Base-by-base conservation (phyloP, 1,140 invertebrate genomes). In the Dendroctonus valens region DNA sequence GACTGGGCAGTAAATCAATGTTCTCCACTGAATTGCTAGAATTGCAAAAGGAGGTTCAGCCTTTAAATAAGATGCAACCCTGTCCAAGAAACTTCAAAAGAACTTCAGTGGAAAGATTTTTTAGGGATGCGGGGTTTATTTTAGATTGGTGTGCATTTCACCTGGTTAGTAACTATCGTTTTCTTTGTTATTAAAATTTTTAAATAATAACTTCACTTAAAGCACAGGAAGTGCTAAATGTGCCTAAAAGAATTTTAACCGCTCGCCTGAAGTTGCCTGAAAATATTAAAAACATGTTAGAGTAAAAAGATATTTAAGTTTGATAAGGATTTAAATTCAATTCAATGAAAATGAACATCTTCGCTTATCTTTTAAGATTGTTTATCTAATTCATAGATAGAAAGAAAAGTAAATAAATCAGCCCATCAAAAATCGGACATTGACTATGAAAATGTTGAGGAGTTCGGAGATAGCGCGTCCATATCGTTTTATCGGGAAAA, bases 121-220 rank as follows among this genome's bases (percentile, higher is more conserved):
- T 96, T 77, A 82, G 91, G 69, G 85, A 89, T 62, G 85, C 87
- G 14, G 86, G 86, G 8, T 89, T 95, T 72, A 83, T 86, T 41
- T 76, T 94, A 12, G 93, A 96, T 77, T 96, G 93, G 94, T 96
- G 93, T 73, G 87, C 88, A 54, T 95, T 96, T 75, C 83, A 86
- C 78, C 80, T 95, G 81, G 90, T 92, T 77, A 26, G 26, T 26
- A 26, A 3, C 26, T 26, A 26, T 26, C 1, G 26, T 2, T 26
- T 26, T 26, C 26, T 26, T 26, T 26, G 3, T 26, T 26, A 26
- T 26, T 26, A 26, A n/a, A n/a, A n/a, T n/a, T n/a, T n/a, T n/a
- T n/a, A n/a, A n/a, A n/a, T n/a, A n/a, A 26, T 26, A 26, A 3
- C 3, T 26, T 26, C 26, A 26, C 1, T 3, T 26, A 26, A 26